phyloP scores from a whole-genome alignment of 2,888 invertebrate genomes.

The Xanthia icteritia region DNA sequence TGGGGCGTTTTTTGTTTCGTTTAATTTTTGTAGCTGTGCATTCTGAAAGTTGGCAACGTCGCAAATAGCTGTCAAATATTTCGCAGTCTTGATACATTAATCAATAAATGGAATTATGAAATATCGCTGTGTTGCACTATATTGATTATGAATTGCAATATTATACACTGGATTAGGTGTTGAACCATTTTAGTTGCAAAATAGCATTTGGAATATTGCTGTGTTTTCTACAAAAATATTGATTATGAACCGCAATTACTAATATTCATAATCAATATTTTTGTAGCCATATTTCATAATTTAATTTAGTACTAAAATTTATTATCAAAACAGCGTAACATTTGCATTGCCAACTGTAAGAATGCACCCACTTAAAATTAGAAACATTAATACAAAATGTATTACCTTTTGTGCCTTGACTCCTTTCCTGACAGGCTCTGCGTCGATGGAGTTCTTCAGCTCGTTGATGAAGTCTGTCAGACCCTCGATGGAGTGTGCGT shows the following conservation, averaged over 20 bases:
- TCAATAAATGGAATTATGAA: not conserved
- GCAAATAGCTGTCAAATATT: not conserved
- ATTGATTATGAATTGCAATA: not conserved
- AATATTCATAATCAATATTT: not conserved
- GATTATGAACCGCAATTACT: not conserved
- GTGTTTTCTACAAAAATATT: too few relatives aligned
- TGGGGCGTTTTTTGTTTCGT: not conserved
- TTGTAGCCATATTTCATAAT: not conserved
- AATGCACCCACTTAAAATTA: not conserved
- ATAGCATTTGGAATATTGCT: too few relatives aligned
- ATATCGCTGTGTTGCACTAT: not conserved
- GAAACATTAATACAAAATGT: not conserved
- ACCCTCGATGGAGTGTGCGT: constrained; percentile 94
- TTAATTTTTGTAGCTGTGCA: not conserved
- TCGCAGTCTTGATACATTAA: not conserved
- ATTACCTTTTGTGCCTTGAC: constrained; percentile 97
- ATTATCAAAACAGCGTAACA: not conserved
- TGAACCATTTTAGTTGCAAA: too few relatives aligned
- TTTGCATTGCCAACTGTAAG: not conserved
- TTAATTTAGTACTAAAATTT: not conserved
- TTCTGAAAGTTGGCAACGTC: not conserved
- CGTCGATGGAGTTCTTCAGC: constrained; percentile 94
- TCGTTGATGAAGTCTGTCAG: constrained; percentile 94
- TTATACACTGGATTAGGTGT: too few relatives aligned
- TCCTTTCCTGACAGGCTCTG: constrained; percentile 94